Percentiles rank a stretch among this genome's conserved stretches.
These are phyloP conservation scores for Pampusana beccarii DNA, from an alignment of 2,113 vertebrate genomes.

Conservation along the genomic window DNA sequence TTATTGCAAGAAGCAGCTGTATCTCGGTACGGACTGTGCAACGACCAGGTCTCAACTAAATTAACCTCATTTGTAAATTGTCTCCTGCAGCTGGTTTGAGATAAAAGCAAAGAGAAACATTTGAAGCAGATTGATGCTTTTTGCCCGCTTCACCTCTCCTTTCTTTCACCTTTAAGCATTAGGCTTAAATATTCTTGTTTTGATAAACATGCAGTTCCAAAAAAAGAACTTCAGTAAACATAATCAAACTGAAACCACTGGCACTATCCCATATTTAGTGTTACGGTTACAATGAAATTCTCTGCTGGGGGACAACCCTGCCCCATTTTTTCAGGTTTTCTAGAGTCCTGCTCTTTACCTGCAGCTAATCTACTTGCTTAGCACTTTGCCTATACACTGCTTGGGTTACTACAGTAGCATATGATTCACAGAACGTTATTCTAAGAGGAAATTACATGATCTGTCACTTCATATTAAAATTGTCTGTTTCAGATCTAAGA, in stretches of 20 bases:
- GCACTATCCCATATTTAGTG: not conserved
- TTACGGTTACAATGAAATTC: not conserved
- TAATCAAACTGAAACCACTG: not conserved
- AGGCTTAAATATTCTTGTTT: not conserved
- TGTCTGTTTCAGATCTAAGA: not conserved
- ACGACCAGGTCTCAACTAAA: not conserved
- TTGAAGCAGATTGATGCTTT: not conserved
- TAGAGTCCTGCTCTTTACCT: not conserved
- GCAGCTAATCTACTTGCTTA: not conserved
- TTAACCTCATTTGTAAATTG: not conserved
- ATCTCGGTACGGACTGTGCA: not conserved
- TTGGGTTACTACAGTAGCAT: not conserved
- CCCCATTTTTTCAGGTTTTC: not conserved
- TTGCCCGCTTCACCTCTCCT: rapidly evolving
- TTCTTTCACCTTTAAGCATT: not conserved
- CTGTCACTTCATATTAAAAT: not conserved
- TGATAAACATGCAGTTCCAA: not conserved
- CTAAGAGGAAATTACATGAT: not conserved
- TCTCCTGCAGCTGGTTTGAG: not conserved
- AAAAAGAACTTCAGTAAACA: not conserved
- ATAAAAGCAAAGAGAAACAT: not conserved
- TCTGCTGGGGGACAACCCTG: not conserved
- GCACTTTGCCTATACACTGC: not conserved
- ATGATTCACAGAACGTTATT: not conserved
- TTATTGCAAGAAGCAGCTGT: not conserved